A percentile compares a stretch with the other conserved stretches of the same genome.
Conservation (phyloP, 2,797 vertebrate species). For the Jordanella pulchra region DNA sequence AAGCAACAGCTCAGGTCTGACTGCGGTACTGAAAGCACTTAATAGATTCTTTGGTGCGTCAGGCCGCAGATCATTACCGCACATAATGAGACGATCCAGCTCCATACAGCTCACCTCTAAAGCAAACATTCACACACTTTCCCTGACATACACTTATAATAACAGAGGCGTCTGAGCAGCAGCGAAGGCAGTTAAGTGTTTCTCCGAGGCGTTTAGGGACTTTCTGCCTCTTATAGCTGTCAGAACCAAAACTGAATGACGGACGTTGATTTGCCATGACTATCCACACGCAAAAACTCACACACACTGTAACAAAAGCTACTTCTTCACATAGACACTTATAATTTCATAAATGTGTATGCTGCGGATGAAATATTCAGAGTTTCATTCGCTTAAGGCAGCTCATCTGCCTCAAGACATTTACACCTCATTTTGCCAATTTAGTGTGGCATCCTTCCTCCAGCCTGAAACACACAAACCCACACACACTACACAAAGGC, state of each 20-base stretch:
- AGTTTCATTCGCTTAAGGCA: constrained; percentile 50
- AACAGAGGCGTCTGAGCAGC: constrained; percentile 19
- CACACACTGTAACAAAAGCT: constrained; percentile 15
- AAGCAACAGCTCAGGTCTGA: constrained; percentile 13
- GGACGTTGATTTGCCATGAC: constrained; percentile 67
- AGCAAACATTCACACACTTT: constrained; percentile 19
- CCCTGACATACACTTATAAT: constrained; percentile 13
- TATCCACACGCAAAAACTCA: constrained; percentile 21
- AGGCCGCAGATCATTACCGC: constrained; percentile 36
- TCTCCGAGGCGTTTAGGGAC: constrained; percentile 66
- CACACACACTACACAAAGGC: constrained; percentile 21
- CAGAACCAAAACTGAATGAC: constrained; percentile 67
- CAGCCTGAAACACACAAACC: constrained; percentile 20
- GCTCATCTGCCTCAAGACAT: constrained; percentile 71
- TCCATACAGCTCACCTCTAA: constrained; percentile 37
- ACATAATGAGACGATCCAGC: constrained; percentile 54
- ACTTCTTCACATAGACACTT: constrained; percentile 9
- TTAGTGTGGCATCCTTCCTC: constrained; percentile 57
- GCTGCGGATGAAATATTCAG: constrained; percentile 62
- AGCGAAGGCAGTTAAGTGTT: constrained; percentile 57
- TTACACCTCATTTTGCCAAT: constrained; percentile 70
- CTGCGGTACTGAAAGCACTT: not conserved
- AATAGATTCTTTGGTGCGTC: not conserved
- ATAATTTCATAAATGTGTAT: constrained; percentile 32
- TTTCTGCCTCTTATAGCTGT: constrained; percentile 68